Conservation (phyloP, 2,113 vertebrate species). For the Apaloderma vittatum region DNA sequence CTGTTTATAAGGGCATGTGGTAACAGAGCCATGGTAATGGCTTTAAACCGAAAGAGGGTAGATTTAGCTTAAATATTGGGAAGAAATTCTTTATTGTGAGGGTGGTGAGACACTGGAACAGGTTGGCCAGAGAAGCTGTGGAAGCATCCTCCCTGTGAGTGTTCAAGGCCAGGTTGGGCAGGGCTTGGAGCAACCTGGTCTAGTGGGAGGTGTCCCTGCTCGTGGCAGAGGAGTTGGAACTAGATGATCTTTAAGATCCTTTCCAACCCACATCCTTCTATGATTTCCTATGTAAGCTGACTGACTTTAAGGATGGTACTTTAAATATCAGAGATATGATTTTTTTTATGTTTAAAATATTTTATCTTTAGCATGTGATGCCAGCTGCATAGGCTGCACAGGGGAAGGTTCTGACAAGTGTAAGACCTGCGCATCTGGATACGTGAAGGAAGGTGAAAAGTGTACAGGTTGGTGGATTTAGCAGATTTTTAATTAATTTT, state of each 20-base stretch:
- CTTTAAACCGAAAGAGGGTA: background rate
- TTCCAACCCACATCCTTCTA: background rate
- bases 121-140: background rate
- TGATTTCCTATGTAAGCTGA: background rate
- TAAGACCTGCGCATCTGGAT: constrained; percentile 83
- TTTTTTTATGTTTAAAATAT: background rate
- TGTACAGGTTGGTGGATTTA: constrained; percentile 83
- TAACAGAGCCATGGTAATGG: accelerated
- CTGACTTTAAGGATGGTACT: background rate
- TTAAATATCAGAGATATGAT: background rate
- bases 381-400: constrained; percentile 86
- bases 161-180: background rate
- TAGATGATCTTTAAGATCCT: background rate
- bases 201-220: background rate
- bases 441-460: constrained; percentile 78
- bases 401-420: constrained; percentile 86
- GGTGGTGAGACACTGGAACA: background rate
- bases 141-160: background rate
- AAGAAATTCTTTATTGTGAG: background rate
- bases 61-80: background rate
- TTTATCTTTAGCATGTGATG: constrained; percentile 84
- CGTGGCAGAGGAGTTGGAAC: accelerated
- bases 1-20: background rate
- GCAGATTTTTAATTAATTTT: background rate
- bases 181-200: background rate